Evolutionary conservation across 2,113 vertebrate species (phyloP).

Genomic region (Colius striatus): DNA sequence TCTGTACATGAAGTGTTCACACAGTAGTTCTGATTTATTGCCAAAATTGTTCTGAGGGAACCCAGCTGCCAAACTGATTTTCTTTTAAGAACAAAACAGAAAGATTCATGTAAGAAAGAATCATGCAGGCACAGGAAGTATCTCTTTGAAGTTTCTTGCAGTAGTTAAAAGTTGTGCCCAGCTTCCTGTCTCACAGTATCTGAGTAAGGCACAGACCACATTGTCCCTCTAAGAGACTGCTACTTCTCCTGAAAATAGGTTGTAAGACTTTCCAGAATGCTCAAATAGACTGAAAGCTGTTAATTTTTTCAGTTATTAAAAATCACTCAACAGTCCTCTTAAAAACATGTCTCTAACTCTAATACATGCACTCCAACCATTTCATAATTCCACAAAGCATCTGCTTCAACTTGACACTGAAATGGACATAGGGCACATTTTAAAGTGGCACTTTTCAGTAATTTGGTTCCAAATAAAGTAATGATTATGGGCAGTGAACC

Average conservation of each 20-base stretch:
- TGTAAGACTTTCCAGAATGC: neutral
- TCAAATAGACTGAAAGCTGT: neutral
- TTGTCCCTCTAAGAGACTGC: neutral
- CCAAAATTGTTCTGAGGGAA: neutral
- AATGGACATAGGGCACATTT: neutral
- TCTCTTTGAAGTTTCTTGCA: neutral
- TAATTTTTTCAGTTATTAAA: neutral
- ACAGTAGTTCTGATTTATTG: neutral
- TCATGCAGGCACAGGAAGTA: neutral
- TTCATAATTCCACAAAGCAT: neutral
- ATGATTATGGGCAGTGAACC: neutral
- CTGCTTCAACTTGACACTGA: neutral
- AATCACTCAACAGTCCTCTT: neutral
- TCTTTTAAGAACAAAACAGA: neutral
- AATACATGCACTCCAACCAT: neutral
- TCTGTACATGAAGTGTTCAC: neutral
- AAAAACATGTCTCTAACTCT: neutral
- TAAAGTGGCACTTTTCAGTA: neutral
- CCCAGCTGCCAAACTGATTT: neutral
- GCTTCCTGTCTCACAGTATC: neutral
- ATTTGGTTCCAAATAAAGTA: neutral
- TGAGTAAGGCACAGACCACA: neutral
- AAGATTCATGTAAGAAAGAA: neutral
- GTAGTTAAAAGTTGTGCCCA: neutral
- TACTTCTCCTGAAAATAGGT: neutral